phyloP scores from a whole-genome alignment of 2,113 vertebrate species.

The Buteo buteo region DNA sequence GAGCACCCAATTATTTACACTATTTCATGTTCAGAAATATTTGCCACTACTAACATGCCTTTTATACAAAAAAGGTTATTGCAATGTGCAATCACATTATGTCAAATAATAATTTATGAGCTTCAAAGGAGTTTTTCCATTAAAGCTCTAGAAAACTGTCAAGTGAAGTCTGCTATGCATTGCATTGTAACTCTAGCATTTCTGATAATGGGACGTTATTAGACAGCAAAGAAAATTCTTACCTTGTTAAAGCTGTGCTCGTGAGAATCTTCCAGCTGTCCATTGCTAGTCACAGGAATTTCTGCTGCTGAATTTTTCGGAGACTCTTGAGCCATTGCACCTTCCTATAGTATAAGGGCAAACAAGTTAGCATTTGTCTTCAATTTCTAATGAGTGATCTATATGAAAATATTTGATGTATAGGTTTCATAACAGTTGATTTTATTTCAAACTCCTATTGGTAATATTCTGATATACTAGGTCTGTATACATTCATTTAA shows the following conservation, averaged over 20 bases:
- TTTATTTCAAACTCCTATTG: background rate
- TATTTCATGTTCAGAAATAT: background rate
- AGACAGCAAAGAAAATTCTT: slow-evolving; percentile 19
- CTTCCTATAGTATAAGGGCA: slow-evolving; percentile 63
- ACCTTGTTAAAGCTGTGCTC: slow-evolving; percentile 86
- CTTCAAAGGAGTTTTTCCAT: background rate
- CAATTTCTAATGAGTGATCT: background rate
- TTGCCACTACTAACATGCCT: background rate
- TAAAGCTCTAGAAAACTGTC: background rate
- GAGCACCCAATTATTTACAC: background rate
- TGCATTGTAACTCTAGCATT: background rate
- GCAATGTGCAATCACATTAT: no score
- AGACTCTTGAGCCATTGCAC: slow-evolving; percentile 86
- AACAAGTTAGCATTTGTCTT: background rate
- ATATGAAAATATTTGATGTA: background rate
- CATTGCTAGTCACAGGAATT: slow-evolving; percentile 94
- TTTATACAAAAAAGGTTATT: background rate
- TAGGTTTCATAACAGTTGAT: background rate
- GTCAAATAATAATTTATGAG: background rate
- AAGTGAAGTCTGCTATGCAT: background rate
- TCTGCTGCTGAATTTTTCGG: slow-evolving; percentile 90
- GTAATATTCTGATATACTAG: background rate
- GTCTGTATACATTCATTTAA: background rate
- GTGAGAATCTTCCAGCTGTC: slow-evolving; percentile 82
- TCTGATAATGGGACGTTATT: background rate